Evolutionary conservation across 2,113 vertebrate species (phyloP).

Genomic region (Butastur rufipennis): DNA sequence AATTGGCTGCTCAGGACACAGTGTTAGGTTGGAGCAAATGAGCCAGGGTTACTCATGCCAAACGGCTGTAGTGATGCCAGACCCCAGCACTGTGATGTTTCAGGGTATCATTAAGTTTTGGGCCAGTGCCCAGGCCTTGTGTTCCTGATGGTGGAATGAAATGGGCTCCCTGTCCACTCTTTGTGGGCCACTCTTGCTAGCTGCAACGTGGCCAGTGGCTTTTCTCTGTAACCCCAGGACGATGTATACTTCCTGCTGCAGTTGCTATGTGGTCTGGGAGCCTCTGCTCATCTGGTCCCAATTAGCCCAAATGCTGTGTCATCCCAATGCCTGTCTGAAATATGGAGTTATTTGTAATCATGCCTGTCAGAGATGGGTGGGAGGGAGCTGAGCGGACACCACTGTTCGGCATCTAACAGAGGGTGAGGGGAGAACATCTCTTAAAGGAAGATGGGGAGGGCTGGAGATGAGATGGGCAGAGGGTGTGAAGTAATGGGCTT

Average conservation of each 20-base stretch:
- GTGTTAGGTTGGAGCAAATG: not conserved
- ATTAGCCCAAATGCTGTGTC: not conserved
- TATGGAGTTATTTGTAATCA: rapidly evolving
- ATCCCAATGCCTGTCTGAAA: not conserved
- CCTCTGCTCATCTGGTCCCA: not conserved
- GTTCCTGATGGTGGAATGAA: not conserved
- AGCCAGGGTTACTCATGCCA: not conserved
- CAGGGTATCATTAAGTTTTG: not conserved
- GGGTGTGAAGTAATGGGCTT: not conserved
- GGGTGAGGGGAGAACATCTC: not conserved
- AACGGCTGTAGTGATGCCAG: not conserved
- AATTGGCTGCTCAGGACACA: not conserved
- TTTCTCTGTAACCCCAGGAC: not conserved
- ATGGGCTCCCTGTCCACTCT: not conserved
- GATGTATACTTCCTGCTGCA: not conserved
- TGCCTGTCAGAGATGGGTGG: not conserved
- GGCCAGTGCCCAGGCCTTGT: not conserved
- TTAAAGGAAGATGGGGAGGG: not conserved
- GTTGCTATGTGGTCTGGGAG: not conserved
- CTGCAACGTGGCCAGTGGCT: not conserved
- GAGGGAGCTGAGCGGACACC: not conserved
- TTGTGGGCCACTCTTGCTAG: not conserved
- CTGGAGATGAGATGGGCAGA: not conserved
- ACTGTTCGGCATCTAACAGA: not conserved
- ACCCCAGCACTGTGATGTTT: not conserved